Conservation (phyloP, 2,888 invertebrate species). For the Odontothrips loti region DNA sequence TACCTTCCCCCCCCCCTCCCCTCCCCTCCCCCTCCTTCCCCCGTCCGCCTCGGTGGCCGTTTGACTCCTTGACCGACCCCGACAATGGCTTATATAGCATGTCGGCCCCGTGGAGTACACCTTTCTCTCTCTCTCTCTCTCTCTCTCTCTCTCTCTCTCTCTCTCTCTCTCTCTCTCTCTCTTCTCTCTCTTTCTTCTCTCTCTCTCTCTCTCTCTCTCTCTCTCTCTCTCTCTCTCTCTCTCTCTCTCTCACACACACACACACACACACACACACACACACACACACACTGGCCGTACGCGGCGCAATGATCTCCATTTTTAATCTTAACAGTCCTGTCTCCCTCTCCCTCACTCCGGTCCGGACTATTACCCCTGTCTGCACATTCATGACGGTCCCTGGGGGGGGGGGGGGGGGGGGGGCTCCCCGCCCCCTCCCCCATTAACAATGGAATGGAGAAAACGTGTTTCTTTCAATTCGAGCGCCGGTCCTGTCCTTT, state of each 20-base stretch:
- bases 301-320: not conserved
- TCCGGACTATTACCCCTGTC: not conserved
- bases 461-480: slow-evolving; percentile 8
- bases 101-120: not conserved
- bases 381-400: not conserved
- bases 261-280: not conserved
- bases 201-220: not conserved
- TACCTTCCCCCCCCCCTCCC: not conserved
- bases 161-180: too few species aligned
- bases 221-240: not conserved
- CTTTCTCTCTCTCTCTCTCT: too few species aligned
- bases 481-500: not conserved
- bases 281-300: not conserved
- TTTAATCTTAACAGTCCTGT: not conserved
- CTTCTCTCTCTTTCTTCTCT: not conserved
- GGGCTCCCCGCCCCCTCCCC: not conserved
- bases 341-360: not conserved
- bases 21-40: not conserved
- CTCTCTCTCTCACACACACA: not conserved
- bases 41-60: not conserved
- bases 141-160: not conserved
- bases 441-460: slow-evolving; percentile 3
- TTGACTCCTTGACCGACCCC: slow-evolving; percentile 1
- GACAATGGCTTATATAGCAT: not conserved
- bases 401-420: not conserved